Evolutionary conservation across 2,888 invertebrate genomes (phyloP), one percentile per base, ranked within the genome.

Genomic region (Epinotia nisella): DNA sequence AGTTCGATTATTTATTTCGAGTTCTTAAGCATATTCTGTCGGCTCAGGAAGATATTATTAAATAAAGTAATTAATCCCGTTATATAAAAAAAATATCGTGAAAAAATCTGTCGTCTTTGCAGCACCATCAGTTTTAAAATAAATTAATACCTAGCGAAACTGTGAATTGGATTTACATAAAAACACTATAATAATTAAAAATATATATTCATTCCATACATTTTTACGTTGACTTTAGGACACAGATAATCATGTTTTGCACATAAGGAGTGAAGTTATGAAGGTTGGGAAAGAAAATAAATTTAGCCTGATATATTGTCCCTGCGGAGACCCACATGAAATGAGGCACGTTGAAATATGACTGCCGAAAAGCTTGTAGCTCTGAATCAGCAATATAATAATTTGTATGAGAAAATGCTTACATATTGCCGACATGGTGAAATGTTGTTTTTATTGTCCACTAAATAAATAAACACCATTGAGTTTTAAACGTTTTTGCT

Each of bases 221-320:
- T 5, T n/a, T n/a, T 62, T 7, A 35, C 7, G 11, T 51, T 62
- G 49, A 51, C 68, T 62, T 58, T n/a, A 21, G 55, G 60, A 41
- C 58, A 66, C 41, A 59, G 39, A 68, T 73, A 59, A 73, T 73
- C 72, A 62, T 68, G 72, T 73, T 72, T 62, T 58, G 62, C 53
- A 35, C 62, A 15, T 58, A 58, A 73, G 72, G 61, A 67, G 67
- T 67, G 72, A 80, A 79, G 85, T 85, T 87, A 88, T 85, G 86
- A 86, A 86, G 82, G 84, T 85, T 83, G 81, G 78, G 81, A 81
- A 82, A 85, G 86, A 87, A 86, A 89, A 90, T 89, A 90, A 88
- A 89, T 90, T 88, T 81, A 81, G 85, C 83, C 85, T 89, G 87
- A 88, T 88, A 87, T 88, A 88, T 88, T 83, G 85, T 87, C 86